Evolutionary conservation across 2,888 invertebrate genomes (phyloP), one percentile per base, ranked within the genome.

Genomic region (Tillus elongatus): DNA sequence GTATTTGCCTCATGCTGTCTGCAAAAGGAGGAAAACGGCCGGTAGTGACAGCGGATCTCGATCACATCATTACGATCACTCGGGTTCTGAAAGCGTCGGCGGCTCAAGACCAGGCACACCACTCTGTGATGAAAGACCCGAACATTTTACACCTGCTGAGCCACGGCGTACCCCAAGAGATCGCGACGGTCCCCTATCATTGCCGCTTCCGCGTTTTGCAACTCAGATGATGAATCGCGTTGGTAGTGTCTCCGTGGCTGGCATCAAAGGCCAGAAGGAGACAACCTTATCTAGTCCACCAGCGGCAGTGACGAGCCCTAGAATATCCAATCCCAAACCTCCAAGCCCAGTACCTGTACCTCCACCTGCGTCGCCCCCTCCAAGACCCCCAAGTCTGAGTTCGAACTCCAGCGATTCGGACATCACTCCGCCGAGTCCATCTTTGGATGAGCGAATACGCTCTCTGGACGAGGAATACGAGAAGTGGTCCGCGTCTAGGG

Each of bases 391-490:
- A 30, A 83, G 79, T 27, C 73, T 83, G 2, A 84, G 84, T 46
- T 85, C 85, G 12, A 82, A 82, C 56, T 77, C 77, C 30, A 78
- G 78, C 38, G 81, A 81, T 19, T 81, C 80, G 36, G 78, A 76
- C 43, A 69, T 70, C 11, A 78, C 75, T 2, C 74, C 76, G 24
- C 79, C 79, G 40, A 80, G 82, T 51, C 84, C 86, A 2, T 80
- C 83, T 13, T 73, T 95, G 48, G 93, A 95, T 58, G 93, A 95
- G 63, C 75, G 93, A 46, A 88, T 97, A 52, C 79, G 86, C 46
- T 88, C 85, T 35, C 73, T 96, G 39, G 93, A 95, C 66, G 93
- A 92, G 63, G 89, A 88, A 61, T 90, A 92, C 59, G 89, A 90
- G 58, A 82, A 84, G 52, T 90, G 89, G 90, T 85, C 84, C 6